phyloP scores from a whole-genome alignment of 37 sponge, comb jelly and placozoan genomes.

The Amphimedon queenslandica region DNA sequence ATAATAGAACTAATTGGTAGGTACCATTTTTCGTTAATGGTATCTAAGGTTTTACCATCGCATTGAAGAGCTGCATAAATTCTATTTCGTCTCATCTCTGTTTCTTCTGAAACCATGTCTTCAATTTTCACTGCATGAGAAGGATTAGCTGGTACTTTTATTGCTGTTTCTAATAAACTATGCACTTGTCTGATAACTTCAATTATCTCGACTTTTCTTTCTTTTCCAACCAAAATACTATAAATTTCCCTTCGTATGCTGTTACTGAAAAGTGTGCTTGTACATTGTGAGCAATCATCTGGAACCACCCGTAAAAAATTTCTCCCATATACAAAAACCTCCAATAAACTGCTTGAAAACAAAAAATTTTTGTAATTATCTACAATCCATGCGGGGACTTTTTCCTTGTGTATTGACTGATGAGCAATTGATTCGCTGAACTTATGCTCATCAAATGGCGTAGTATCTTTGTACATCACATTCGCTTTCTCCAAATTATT shows the following conservation, averaged over 20 bases:
- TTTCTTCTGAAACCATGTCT: neutral
- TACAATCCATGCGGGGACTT: neutral
- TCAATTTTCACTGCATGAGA: neutral
- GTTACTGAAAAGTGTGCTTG: neutral
- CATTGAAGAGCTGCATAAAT: neutral
- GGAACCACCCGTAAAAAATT: slow-evolving; percentile 9
- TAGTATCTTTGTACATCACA: neutral
- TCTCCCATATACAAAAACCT: slow-evolving; percentile 12
- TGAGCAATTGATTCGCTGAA: neutral
- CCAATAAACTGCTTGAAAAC: neutral
- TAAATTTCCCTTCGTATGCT: slow-evolving; percentile 26
- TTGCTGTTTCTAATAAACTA: neutral
- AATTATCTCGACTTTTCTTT: neutral
- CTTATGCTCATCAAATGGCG: neutral
- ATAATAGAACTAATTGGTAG: slow-evolving; percentile 10
- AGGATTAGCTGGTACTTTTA: neutral
- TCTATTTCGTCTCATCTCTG: neutral
- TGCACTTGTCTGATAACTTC: slow-evolving; percentile 24
- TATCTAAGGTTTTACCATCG: neutral
- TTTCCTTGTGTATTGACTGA: neutral
- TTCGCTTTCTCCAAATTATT: neutral
- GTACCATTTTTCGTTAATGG: slow-evolving; percentile 6
- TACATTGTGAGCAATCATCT: slow-evolving; percentile 2
- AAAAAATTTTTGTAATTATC: neutral
- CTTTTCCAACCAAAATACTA: neutral